Percentiles rank a stretch among this genome's conserved stretches.
Evolutionary conservation across 2,888 invertebrate species (phyloP).

Genomic region (Oligia latruncula): DNA sequence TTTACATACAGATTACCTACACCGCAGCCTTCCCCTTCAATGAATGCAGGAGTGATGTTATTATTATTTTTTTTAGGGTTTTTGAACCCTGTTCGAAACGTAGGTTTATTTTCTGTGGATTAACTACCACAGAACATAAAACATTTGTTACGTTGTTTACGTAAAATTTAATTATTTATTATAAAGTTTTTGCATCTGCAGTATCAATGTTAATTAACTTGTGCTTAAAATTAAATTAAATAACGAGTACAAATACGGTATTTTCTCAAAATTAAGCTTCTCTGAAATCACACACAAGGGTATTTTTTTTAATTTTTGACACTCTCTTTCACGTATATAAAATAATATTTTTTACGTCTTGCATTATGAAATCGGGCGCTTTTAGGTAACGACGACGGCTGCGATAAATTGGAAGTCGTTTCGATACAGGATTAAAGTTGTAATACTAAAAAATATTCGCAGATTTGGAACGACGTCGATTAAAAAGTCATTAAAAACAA

Average conservation of each 20-base stretch:
- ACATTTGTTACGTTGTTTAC: neutral
- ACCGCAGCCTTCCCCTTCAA: neutral
- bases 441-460: constrained; percentile 32
- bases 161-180: neutral
- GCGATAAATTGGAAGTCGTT: constrained; percentile 42
- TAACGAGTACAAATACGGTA: neutral
- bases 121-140: neutral
- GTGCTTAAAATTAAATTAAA: neutral
- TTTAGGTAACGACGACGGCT: constrained; percentile 3
- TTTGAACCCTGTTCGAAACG: neutral
- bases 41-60: neutral
- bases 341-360: constrained; percentile 38
- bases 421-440: constrained; percentile 41
- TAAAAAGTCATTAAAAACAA: constrained; percentile 44
- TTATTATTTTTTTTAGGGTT: neutral
- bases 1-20: neutral
- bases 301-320: neutral
- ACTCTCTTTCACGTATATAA: constrained; percentile 19
- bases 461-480: constrained; percentile 22
- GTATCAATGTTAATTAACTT: no score
- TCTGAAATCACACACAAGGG: neutral
- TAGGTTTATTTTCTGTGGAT: neutral
- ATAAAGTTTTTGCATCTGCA: neutral
- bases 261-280: neutral
- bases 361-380: constrained; percentile 30